phyloP scores from a whole-genome alignment of 2,113 vertebrate species.

The Hyperoodon ampullatus region DNA sequence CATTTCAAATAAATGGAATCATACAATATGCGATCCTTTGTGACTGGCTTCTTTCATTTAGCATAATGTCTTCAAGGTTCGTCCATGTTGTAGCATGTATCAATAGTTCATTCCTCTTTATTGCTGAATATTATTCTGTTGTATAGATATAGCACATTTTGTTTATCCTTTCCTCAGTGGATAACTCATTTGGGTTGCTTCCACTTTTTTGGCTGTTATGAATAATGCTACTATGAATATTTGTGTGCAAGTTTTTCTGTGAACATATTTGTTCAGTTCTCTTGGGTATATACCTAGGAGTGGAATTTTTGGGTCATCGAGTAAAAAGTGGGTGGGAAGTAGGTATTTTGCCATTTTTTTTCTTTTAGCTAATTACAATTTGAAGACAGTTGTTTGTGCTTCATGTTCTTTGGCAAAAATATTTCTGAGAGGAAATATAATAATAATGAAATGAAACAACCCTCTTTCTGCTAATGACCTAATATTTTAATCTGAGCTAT shows the following conservation, averaged over 20 bases:
- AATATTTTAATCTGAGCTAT: slow-evolving; percentile 37
- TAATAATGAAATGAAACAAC: slow-evolving; percentile 52
- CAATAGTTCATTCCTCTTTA: too few species aligned
- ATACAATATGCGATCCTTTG: too few species aligned
- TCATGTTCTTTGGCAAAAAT: slow-evolving; percentile 74
- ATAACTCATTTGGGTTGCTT: neutral
- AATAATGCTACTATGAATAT: neutral
- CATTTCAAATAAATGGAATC: too few species aligned
- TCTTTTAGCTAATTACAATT: slow-evolving; percentile 59
- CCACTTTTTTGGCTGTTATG: neutral
- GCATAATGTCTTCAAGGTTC: too few species aligned
- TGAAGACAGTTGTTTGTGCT: slow-evolving; percentile 59
- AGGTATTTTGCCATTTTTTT: slow-evolving; percentile 56
- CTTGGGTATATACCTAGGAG: neutral
- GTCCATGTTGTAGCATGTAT: too few species aligned
- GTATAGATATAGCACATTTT: neutral
- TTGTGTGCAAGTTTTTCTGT: neutral
- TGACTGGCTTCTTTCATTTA: too few species aligned
- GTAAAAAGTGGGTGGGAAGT: slow-evolving; percentile 63
- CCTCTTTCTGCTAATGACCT: slow-evolving; percentile 53
- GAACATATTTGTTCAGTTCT: neutral
- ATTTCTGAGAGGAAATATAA: slow-evolving; percentile 68
- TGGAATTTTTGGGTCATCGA: neutral
- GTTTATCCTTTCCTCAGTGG: neutral
- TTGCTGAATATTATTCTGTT: too few species aligned